Evolutionary conservation across 30 jellyfish, hydroid and myxozoan genomes (phyloP).

Genomic region (Aurelia aurita): DNA sequence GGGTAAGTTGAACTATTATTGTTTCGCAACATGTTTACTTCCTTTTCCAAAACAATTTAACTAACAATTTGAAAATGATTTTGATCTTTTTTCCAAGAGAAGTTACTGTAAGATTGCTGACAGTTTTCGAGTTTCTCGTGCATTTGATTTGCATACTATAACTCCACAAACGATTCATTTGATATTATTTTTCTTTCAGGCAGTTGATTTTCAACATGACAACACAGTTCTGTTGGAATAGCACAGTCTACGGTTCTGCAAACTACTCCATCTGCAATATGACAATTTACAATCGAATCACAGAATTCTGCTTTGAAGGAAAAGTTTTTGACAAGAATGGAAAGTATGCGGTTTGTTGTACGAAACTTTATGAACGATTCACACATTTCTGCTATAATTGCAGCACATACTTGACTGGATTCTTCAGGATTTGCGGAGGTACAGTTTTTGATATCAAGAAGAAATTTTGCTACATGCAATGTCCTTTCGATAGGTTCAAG

Average conservation of each 20-base stretch:
- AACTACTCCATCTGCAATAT: conserved; percentile 25
- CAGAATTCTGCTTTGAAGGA: conserved; percentile 44
- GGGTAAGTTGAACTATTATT: no score
- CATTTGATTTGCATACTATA: no score
- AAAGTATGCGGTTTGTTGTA: conserved; percentile 23
- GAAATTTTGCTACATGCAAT: conserved; percentile 18
- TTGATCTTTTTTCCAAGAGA: no score
- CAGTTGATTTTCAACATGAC: background rate
- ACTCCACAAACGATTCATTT: no score
- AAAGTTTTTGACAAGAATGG: conserved; percentile 30
- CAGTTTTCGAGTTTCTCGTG: no score
- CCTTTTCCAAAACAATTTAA: no score
- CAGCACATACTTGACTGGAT: conserved; percentile 4
- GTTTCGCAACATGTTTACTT: no score
- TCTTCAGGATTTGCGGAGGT: conserved; percentile 23
- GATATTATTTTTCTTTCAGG: conserved; percentile 6
- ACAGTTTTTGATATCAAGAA: conserved; percentile 12
- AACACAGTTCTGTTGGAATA: conserved; percentile 39
- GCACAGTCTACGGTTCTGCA: conserved; percentile 7
- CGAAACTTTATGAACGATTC: conserved; percentile 2
- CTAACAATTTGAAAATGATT: no score
- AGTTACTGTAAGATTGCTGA: no score
- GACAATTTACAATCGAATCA: conserved; percentile 13
- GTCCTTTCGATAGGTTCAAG: conserved; percentile 13
- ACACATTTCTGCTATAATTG: conserved; percentile 39